phyloP scores from a whole-genome alignment of 2,113 vertebrate genomes.

The Phoenicopterus ruber region DNA sequence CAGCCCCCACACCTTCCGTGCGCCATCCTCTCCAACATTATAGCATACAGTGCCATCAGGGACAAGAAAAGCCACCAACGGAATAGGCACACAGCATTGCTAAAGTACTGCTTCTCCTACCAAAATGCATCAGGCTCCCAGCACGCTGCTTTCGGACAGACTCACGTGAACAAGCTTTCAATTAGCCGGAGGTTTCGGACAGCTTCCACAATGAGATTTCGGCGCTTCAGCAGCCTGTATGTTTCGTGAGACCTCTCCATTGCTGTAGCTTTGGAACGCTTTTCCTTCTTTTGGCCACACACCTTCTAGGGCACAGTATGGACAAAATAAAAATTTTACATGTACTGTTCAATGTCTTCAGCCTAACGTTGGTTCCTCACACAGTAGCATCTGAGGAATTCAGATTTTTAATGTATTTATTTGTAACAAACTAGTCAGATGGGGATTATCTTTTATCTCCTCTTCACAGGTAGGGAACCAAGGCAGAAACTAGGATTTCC shows the following conservation, averaged over 20 bases:
- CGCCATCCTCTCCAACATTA: not conserved
- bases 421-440: not conserved
- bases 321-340: not conserved
- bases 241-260: slow-evolving; percentile 80
- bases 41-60: accelerated
- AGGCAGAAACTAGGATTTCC: not conserved
- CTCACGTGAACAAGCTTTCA: slow-evolving; percentile 91
- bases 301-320: not conserved
- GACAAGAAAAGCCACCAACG: not conserved
- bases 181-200: slow-evolving; percentile 85
- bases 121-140: too few species aligned
- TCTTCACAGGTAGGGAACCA: not conserved
- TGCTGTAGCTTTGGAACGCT: not conserved
- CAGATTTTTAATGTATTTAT: not conserved
- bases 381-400: not conserved
- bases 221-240: slow-evolving; percentile 87
- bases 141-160: accelerated
- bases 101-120: not conserved
- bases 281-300: slow-evolving; percentile 11
- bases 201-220: slow-evolving; percentile 91
- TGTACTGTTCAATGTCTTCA: not conserved
- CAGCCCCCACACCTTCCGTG: not conserved
- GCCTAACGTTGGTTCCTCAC: accelerated
- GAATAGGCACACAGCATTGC: not conserved
- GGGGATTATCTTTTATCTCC: not conserved